Evolutionary conservation across 2,797 vertebrate species (phyloP).

Genomic region (Xenentodon cancila): DNA sequence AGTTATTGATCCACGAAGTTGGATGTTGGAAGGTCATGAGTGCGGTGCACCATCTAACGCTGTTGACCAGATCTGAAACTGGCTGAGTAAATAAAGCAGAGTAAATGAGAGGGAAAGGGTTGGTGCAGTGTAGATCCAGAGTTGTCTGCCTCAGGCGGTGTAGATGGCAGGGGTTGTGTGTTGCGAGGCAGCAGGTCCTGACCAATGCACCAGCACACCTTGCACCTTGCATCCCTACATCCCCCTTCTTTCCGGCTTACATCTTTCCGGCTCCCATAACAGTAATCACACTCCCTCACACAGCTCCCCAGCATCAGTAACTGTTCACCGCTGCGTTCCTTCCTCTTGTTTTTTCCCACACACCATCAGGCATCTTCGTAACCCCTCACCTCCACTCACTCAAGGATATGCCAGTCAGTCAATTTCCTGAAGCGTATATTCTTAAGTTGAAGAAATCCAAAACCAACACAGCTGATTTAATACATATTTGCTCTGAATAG

Average conservation of each 20-base stretch:
- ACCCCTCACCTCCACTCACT: constrained; percentile 3
- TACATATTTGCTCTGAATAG: not conserved
- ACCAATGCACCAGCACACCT: constrained; percentile 48
- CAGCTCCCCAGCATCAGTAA: constrained; percentile 32
- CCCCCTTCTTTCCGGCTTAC: constrained; percentile 24
- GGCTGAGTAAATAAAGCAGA: constrained; percentile 24
- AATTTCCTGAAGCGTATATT: constrained; percentile 15
- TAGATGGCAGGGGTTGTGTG: constrained; percentile 24
- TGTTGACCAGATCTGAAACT: constrained; percentile 16
- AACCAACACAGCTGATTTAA: constrained; percentile 1
- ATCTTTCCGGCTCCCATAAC: constrained; percentile 42
- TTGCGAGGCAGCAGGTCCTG: constrained; percentile 35
- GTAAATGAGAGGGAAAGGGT: constrained; percentile 3
- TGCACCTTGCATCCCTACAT: constrained; percentile 40
- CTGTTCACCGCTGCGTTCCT: constrained; percentile 7
- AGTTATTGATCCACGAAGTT: constrained; percentile 15
- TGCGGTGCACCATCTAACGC: not conserved
- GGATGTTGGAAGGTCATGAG: not conserved
- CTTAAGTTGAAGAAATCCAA: constrained; percentile 11
- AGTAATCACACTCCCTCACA: constrained; percentile 31
- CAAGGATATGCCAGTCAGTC: too few species aligned
- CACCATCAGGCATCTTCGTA: constrained; percentile 8
- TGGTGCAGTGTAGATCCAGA: constrained; percentile 13
- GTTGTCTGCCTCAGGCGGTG: constrained; percentile 46
- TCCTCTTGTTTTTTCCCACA: constrained; percentile 1